Base-by-base conservation (phyloP, 2,888 invertebrate genomes). In the Metacarcinus magister region DNA sequence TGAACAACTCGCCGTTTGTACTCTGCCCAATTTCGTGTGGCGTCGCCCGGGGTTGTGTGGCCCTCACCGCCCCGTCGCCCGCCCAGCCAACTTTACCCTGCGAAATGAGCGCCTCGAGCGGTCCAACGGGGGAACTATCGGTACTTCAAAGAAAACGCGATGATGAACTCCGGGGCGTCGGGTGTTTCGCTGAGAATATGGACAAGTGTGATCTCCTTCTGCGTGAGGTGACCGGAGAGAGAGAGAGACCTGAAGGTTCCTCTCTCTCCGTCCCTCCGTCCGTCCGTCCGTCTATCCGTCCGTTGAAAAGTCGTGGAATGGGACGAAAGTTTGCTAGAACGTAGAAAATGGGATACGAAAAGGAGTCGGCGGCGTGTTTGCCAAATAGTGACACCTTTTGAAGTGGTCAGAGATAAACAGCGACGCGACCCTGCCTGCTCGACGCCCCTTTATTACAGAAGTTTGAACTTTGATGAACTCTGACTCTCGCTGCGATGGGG, bases 331-430 rank as follows among this genome's bases (percentile, higher is more conserved):
- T 87, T 94, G 87, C 94, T 44, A 67, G 91, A 60, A 92, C 90
- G 75, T 44, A 95, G 95, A 95, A 95, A 95, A 93, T 93, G 93
- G 93, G 92, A 95, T 19, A 5, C 75, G 92, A 95, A 92, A 93
- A 95, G 91, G 95, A 95, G 95, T 67, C 44, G 16, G 32, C 39
- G 93, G 82, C 89, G 44, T 95, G 95, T 95, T 95, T 95, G 95
- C 32, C 95, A 95, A 95, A 95, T 95, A 95, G 95, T 89, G 82
- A 95, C 95, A 95, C 95, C 95, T 95, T 95, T 95, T 95, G 95
- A 95, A 93, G 95, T 95, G 95, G 95, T 54, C 60, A 54, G 67
- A 95, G 91, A 95, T 91, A 95, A 91, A 94, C 82, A 92, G 95
- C 39, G 89, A 44, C 4, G 60, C 87, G 93, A 48, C 32, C 54